Evolutionary conservation across 2,113 vertebrate species (phyloP), one percentile per base, ranked within the genome.

Genomic region (Paracyprichromis sp.): DNA sequence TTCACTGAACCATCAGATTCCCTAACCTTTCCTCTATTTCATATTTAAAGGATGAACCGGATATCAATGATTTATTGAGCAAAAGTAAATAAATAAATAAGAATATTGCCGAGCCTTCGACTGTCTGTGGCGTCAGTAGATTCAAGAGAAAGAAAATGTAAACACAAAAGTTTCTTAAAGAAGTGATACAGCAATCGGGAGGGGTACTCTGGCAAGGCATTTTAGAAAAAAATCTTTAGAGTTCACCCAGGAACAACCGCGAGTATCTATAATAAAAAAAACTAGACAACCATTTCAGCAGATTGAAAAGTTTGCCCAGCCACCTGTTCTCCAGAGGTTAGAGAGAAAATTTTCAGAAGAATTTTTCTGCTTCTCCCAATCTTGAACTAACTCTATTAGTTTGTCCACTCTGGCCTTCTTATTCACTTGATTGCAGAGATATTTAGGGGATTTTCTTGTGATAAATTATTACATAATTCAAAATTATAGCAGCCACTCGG

Each of bases 1-100:
- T 88, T 84, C 84, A 80, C 78, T 52, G 82, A 91, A 88, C 83
- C 80, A 85, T 34, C 56, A 13, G 59, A 83, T 85, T 88, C 85
- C 83, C 57, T 43, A 53, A 61, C 78, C 16, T 24, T 47, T 38
- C 82, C 50, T 90, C 66, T 24, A 26, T 87, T 84, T 80, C 82
- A 80, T 9, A 86, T 61, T 86, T 81, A 83, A 50, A 38, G 83
- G 52, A 86, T 16, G 71, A 43, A 40, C 24, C n/a, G 19, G 61
- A 85, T 45, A 34, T 50, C 69, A 36, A 38, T 52, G 82, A 71
- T 63, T 40, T 78, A 79, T 40, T 40, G n/a, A 59, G 63, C 38
- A 8, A 59, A 79, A 76, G 16, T 21, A 31, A 36, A 63, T 36
- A 38, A 36, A 66, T 38, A 66, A n/a, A 66, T 8, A 66, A 38